A percentile compares a stretch with the other conserved stretches of the same genome.
Evolutionary conservation across 2,113 vertebrate genomes (phyloP).

Genomic region (Callorhinus ursinus): DNA sequence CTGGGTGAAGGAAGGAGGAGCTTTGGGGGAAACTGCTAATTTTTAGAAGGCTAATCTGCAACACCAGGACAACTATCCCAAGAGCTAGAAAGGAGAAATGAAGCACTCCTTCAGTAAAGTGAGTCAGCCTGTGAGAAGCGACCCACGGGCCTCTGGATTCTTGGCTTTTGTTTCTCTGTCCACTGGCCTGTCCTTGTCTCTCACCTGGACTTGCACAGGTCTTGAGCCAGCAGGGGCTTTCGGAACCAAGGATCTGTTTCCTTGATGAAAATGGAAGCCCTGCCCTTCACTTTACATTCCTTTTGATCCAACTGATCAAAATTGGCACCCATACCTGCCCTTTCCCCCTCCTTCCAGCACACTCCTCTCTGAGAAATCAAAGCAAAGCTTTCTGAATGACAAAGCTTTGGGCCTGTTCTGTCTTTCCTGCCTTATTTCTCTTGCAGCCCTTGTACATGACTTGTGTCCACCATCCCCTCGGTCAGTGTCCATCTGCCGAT

Average conservation of each 20-base stretch:
- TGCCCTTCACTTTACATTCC: conserved; percentile 63
- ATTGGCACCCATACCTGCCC: not conserved
- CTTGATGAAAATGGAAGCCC: conserved; percentile 36
- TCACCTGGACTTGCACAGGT: not conserved
- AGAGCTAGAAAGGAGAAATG: not conserved
- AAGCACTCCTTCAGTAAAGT: not conserved
- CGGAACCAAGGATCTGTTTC: conserved; percentile 17
- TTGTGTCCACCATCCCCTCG: conserved; percentile 22
- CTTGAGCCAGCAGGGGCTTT: conserved; percentile 40
- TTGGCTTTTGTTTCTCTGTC: not conserved
- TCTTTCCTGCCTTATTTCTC: conserved; percentile 67
- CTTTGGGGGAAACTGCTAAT: not conserved
- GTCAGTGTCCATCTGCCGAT: conserved; percentile 55
- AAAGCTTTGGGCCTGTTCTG: not conserved
- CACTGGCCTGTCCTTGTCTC: not conserved
- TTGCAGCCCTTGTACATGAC: conserved; percentile 32
- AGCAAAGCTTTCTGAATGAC: not conserved
- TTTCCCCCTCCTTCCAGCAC: not conserved
- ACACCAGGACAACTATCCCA: not conserved
- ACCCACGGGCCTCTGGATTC: not conserved
- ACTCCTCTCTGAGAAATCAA: conserved; percentile 6
- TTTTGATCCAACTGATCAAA: not conserved
- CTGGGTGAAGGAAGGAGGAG: not conserved
- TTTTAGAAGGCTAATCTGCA: not conserved
- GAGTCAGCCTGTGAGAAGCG: not conserved